Evolutionary conservation across 2,113 vertebrate species (phyloP).

Genomic region (Eleginops maclovinus): DNA sequence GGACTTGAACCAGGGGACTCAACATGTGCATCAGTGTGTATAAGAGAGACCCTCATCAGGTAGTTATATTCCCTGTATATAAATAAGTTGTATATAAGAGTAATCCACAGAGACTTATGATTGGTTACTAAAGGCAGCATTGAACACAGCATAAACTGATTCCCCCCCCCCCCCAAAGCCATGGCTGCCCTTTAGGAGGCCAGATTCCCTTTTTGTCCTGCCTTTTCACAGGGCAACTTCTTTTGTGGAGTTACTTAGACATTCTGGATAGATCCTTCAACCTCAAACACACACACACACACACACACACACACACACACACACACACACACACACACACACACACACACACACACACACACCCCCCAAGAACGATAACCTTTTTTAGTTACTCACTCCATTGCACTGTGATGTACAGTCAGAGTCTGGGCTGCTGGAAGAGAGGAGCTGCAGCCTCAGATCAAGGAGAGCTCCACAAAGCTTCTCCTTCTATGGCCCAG

Average conservation of each 20-base stretch:
- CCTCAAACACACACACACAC: neutral
- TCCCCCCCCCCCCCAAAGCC: constrained; percentile 20
- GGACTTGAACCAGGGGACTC: too few species aligned
- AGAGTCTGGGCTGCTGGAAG: too few species aligned
- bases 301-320: neutral
- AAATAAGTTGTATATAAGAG: neutral
- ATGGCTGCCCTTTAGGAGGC: constrained; percentile 20
- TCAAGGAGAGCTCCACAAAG: constrained; percentile 26
- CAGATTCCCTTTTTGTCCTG: constrained; percentile 25
- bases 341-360: constrained; percentile 1
- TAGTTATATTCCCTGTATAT: too few species aligned
- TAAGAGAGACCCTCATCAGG: neutral
- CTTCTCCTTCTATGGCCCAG: constrained; percentile 22
- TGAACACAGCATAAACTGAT: neutral
- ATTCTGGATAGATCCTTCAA: constrained; percentile 40
- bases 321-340: constrained; percentile 11
- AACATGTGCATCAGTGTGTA: neutral
- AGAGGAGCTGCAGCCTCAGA: constrained; percentile 34
- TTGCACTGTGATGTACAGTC: constrained; percentile 15
- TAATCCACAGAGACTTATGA: neutral
- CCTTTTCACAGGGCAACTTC: constrained; percentile 29
- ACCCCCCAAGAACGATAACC: too few species aligned
- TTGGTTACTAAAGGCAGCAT: neutral
- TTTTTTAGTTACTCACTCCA: constrained; percentile 31
- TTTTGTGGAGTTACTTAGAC: constrained; percentile 46